Evolutionary conservation across 2,888 invertebrate species (phyloP), one percentile per base, ranked within the genome.

Genomic region (Trissoscelio sp.): DNA sequence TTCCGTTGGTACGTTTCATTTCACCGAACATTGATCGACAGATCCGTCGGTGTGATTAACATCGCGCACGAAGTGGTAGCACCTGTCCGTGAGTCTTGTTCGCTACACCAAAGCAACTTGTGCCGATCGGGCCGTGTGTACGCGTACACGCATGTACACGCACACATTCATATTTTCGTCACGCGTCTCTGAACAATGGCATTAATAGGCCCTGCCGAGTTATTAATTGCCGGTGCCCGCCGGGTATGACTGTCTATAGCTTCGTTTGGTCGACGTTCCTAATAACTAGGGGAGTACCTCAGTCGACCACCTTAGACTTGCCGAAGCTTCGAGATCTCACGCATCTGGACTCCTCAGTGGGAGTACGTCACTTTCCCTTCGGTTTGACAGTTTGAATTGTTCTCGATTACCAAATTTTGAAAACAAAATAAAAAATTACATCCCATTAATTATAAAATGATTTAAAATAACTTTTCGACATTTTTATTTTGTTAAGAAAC

Each of bases 181-280:
- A 90, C 91, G 91, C 91, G 89, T 90, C 90, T 90, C 90, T 91
- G 91, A 90, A 90, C 90, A 91, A 90, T 91, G 88, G 90, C 90
- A 91, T 91, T 90, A 90, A 91, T 90, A 89, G 90, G 89, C 88
- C 85, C 88, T 86, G 88, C 86, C 88, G 90, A 90, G 90, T 91
- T 90, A 90, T 91, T 91, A 91, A 91, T 91, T 90, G 90, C 89
- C 88, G 87, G 87, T 90, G 85, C 88, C 88, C 89, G 89, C 91
- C 91, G 91, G 91, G 90, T 90, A 89, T 90, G 89, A 90, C 88
- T 88, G 89, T 89, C 90, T 88, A 90, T 90, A 90, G 89, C 88
- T 86, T 85, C 88, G 86, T 85, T 87, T 86, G 84, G 77, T 84
- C 77, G 79, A 86, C 85, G 85, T 86, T 85, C 86, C 87, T 88